Evolutionary conservation across 2,113 vertebrate species (phyloP).

Genomic region (Pipa parva): DNA sequence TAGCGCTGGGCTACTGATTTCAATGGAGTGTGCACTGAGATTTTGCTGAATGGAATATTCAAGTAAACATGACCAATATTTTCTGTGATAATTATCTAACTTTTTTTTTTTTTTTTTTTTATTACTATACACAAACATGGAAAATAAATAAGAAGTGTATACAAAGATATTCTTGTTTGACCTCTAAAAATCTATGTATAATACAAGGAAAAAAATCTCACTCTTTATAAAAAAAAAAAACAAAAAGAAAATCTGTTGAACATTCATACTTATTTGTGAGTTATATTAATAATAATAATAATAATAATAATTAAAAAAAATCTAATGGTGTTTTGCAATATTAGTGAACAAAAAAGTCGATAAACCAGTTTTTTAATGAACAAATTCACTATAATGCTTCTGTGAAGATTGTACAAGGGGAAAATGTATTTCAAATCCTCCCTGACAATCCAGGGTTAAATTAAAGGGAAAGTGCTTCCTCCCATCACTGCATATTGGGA

Average conservation of each 20-base stretch:
- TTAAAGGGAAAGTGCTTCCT: conserved; percentile 61
- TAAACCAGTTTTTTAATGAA: conserved; percentile 51
- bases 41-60: conserved; percentile 83
- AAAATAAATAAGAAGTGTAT: conserved; percentile 85
- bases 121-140: conserved; percentile 81
- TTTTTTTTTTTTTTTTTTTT: conserved; percentile 61
- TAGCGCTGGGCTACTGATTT: conserved; percentile 48
- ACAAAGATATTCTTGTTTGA: conserved; percentile 68
- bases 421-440: not conserved
- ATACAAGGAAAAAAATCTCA: conserved; percentile 76
- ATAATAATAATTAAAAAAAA: conserved; percentile 62
- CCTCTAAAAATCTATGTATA: conserved; percentile 80
- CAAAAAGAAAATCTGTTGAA: conserved; percentile 75
- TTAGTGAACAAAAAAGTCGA: conserved; percentile 72
- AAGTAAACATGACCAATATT: conserved; percentile 87
- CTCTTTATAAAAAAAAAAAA: conserved; percentile 70
- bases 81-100: conserved; percentile 79
- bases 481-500: conserved; percentile 40
- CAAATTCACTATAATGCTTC: not conserved
- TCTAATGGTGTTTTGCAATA: conserved; percentile 71
- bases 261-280: conserved; percentile 53
- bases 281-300: conserved; percentile 59
- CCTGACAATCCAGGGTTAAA: conserved; percentile 21
- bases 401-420: not conserved
- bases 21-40: conserved; percentile 78